Evolutionary conservation across 2,797 vertebrate species (phyloP).

Genomic region (Epinephelus coioides): DNA sequence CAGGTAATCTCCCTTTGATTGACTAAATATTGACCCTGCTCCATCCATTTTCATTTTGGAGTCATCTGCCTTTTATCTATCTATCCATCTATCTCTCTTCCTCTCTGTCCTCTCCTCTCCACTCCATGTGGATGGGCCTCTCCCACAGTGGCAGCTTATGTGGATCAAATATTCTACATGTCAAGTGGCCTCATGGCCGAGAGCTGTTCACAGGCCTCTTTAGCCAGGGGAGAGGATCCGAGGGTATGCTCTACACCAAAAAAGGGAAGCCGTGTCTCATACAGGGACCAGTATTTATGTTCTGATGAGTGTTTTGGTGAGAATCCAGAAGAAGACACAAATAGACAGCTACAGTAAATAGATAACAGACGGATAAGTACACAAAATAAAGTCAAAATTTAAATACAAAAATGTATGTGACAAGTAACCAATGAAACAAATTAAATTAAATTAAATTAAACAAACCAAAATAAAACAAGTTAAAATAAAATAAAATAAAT

Average conservation of each 20-base stretch:
- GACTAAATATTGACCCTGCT: conserved; percentile 25
- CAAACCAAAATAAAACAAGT: no score
- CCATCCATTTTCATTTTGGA: conserved; percentile 12
- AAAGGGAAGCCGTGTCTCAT: conserved; percentile 53
- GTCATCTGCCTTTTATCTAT: neutral
- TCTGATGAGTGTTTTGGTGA: conserved; percentile 25
- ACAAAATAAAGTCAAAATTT: neutral
- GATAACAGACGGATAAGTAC: neutral
- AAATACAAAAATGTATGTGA: no score
- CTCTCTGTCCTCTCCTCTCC: neutral
- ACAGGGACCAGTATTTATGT: conserved; percentile 46
- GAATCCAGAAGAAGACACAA: conserved; percentile 12
- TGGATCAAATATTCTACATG: conserved; percentile 65
- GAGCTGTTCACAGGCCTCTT: conserved; percentile 69
- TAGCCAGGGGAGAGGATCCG: conserved; percentile 48
- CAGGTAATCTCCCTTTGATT: conserved; percentile 16
- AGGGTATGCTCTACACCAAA: conserved; percentile 43
- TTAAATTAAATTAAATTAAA: no score
- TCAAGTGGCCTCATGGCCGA: conserved; percentile 56
- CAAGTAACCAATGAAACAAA: no score
- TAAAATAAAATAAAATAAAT: no score
- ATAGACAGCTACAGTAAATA: neutral
- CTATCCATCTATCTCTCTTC: neutral
- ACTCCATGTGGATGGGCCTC: conserved; percentile 24
- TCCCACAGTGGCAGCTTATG: conserved; percentile 51